These are phyloP conservation scores for Xiphophorus hellerii DNA, from an alignment of 2,113 vertebrate genomes.

Conservation along the genomic window DNA sequence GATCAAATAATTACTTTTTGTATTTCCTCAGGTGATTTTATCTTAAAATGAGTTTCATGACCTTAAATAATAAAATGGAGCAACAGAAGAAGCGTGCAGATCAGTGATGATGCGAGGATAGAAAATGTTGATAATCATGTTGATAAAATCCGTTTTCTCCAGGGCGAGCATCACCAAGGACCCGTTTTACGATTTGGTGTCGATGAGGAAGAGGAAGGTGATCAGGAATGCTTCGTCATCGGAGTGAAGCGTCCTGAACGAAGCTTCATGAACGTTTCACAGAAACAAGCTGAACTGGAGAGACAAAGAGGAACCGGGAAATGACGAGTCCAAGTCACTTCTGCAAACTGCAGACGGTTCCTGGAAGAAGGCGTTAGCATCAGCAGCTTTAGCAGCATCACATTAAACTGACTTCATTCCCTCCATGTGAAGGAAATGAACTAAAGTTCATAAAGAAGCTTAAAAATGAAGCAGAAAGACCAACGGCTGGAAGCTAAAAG, in stretches of 20 bases:
- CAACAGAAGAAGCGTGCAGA: too few species aligned
- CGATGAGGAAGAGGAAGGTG: slow-evolving; percentile 87
- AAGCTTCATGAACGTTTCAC: slow-evolving; percentile 11
- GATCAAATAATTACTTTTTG: too few species aligned
- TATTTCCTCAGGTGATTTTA: too few species aligned
- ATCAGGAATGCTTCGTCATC: slow-evolving; percentile 56
- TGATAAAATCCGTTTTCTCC: slow-evolving; percentile 4
- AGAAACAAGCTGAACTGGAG: background rate
- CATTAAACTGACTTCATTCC: background rate
- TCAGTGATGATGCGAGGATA: too few species aligned
- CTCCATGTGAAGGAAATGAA: background rate
- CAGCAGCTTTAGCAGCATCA: background rate
- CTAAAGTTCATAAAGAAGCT: background rate
- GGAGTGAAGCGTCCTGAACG: slow-evolving; percentile 9
- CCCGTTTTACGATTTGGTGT: slow-evolving; percentile 91
- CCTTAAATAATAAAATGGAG: too few species aligned
- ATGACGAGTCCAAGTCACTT: background rate
- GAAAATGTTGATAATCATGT: too few species aligned
- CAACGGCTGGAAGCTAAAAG: background rate
- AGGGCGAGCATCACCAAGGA: slow-evolving; percentile 91
- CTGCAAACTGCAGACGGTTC: slow-evolving; percentile 23
- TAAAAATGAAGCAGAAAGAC: background rate
- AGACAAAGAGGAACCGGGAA: background rate
- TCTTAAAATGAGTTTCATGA: too few species aligned
- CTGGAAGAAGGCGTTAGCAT: background rate